phyloP scores from a whole-genome alignment of 2,113 vertebrate genomes.

The Alligator sinensis region DNA sequence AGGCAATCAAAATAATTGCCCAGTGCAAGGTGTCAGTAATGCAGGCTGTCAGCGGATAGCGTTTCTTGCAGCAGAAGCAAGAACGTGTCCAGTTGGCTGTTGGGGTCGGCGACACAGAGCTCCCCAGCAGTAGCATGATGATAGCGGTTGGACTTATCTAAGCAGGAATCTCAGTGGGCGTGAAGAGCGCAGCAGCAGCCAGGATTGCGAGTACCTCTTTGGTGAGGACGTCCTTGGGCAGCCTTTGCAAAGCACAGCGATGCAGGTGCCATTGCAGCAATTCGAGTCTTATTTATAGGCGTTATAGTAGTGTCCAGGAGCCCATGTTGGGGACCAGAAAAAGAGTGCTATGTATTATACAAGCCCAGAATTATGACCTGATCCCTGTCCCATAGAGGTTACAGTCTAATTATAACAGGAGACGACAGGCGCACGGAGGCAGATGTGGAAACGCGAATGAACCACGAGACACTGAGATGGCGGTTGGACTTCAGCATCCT shows the following conservation, averaged over 20 bases:
- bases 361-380: neutral
- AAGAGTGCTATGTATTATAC: neutral
- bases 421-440: neutral
- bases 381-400: neutral
- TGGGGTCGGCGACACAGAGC: neutral
- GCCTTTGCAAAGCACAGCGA: neutral
- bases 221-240: neutral
- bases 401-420: neutral
- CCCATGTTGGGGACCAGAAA: neutral
- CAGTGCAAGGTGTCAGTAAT: neutral
- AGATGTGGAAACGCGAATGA: neutral
- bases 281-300: neutral
- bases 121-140: too few relatives aligned
- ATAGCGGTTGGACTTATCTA: too few relatives aligned
- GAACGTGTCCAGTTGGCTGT: rapidly evolving
- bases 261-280: neutral
- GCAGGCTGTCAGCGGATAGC: neutral
- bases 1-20: neutral
- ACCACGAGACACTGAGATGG: neutral
- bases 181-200: neutral
- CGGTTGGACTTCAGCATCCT: too few relatives aligned
- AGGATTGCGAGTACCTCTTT: neutral
- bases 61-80: neutral
- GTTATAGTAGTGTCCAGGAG: neutral
- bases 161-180: neutral